Evolutionary conservation across 2,797 vertebrate genomes (phyloP), one percentile per base, ranked within the genome.

Genomic region (Coilia nasus): DNA sequence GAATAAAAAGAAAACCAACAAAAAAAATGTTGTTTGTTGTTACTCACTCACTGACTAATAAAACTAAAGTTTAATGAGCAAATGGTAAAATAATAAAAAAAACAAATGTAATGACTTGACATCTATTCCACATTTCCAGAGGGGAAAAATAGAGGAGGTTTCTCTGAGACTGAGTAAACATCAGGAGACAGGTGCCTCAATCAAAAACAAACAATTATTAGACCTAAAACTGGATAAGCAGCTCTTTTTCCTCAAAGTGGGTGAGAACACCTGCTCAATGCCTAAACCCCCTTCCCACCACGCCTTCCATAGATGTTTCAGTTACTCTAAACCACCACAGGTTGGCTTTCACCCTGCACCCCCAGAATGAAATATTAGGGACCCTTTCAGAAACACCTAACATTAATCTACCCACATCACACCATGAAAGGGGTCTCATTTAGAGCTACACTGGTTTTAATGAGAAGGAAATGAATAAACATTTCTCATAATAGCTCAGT

Each of bases 401-500:
- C 14, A 71, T 12, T 31, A 31, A 59, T 59, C 57, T 59, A 54
- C 50, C 50, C 50, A 54, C 14, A 0, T 15, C 50, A 54, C 50
- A 12, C 50, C 19, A 21, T 19, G 21, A 21, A 0, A 35, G 3
- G 2, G 35, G 35, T 41, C 23, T 28, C 6, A 35, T 35, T 71
- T 71, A 15, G 3, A 71, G 64, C 10, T 71, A 15, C 11, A 15
- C 17, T 6, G 64, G 12, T 35, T 71, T 71, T 71, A 71, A 71
- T 71, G 64, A 3, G 23, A 64, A 71, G 14, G 25, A 23, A 71
- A 35, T 71, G 31, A 35, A 31, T 71, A 35, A 81, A 84, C 71
- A 81, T 84, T 83, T 67, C 19, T 82, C 59, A 87, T 86, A 85
- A 84, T 80, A 31, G 71, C 46, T 67, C 80, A 83, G 83, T 82